These are phyloP conservation scores for Clupea harengus DNA, from an alignment of 2,113 vertebrate genomes.

Conservation along the genomic window DNA sequence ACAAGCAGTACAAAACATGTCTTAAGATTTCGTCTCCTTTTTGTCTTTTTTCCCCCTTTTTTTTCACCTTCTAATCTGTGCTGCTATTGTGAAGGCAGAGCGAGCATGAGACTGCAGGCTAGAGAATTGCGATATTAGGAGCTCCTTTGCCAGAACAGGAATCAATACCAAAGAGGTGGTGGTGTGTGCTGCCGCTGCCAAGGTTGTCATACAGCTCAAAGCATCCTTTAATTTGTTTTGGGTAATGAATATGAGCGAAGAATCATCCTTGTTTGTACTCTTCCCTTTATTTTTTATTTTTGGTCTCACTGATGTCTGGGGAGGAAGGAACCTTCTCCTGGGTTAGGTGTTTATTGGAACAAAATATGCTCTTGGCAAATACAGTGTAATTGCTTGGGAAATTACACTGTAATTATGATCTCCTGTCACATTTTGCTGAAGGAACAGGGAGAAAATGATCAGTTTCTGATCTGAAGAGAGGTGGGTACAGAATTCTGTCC, in stretches of 20 bases:
- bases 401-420: not conserved
- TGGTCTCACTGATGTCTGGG: not conserved
- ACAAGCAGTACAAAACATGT: not conserved
- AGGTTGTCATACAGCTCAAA: not conserved
- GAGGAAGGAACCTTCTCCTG: not conserved
- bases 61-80: too few species aligned
- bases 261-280: not conserved
- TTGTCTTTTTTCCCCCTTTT: not conserved
- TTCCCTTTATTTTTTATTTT: not conserved
- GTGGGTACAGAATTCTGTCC: not conserved
- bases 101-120: not conserved
- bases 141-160: not conserved
- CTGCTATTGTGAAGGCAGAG: too few species aligned
- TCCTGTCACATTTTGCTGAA: not conserved
- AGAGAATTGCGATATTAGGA: not conserved
- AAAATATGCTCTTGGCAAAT: not conserved
- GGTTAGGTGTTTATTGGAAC: not conserved
- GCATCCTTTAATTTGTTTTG: not conserved
- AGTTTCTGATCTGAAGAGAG: not conserved
- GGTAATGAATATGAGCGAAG: not conserved
- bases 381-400: not conserved
- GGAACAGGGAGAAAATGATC: not conserved
- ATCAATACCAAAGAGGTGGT: not conserved
- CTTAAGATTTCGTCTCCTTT: not conserved
- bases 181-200: not conserved